phyloP scores from a whole-genome alignment of 2,888 invertebrate species.

The Drosophila anomalipes region DNA sequence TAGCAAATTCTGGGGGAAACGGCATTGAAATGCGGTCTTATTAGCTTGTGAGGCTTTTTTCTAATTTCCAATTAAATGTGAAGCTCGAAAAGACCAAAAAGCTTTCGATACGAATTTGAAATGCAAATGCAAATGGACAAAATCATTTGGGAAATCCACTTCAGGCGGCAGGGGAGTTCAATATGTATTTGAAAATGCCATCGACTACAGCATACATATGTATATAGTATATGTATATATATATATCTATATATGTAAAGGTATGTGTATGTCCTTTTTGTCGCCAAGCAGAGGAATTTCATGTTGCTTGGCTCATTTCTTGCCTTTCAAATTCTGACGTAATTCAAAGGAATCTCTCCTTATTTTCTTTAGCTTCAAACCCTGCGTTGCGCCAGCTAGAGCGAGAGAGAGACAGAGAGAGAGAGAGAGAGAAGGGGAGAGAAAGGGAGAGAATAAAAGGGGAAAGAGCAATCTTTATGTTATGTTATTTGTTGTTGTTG shows the following conservation, averaged over 20 bases:
- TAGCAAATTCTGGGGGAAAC: slow-evolving; percentile 49
- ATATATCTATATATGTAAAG: background rate
- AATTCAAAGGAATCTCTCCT: slow-evolving; percentile 61
- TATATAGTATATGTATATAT: background rate
- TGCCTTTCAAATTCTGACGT: slow-evolving; percentile 47
- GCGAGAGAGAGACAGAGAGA: background rate
- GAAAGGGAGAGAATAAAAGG: background rate
- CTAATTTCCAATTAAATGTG: slow-evolving; percentile 65
- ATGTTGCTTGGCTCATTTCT: slow-evolving; percentile 28
- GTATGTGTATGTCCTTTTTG: slow-evolving; percentile 6
- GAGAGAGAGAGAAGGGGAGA: background rate
- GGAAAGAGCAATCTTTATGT: slow-evolving; percentile 10
- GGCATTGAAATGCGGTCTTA: slow-evolving; percentile 44
- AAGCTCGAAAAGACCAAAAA: slow-evolving; percentile 35
- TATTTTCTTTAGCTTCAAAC: slow-evolving; percentile 35
- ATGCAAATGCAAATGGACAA: slow-evolving; percentile 68
- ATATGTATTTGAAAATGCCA: slow-evolving; percentile 62
- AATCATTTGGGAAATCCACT: slow-evolving; percentile 74
- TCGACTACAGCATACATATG: slow-evolving; percentile 25
- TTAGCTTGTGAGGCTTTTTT: slow-evolving; percentile 59
- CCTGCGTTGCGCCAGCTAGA: slow-evolving; percentile 36
- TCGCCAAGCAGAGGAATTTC: slow-evolving; percentile 21
- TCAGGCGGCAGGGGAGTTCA: slow-evolving; percentile 20
- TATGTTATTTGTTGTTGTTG: slow-evolving; percentile 10
- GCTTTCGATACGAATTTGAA: slow-evolving; percentile 59